Percentiles rank a stretch among this genome's conserved stretches.
Evolutionary conservation across 2,888 invertebrate species (phyloP).

Genomic region (Acanthacorydalis orientalis): DNA sequence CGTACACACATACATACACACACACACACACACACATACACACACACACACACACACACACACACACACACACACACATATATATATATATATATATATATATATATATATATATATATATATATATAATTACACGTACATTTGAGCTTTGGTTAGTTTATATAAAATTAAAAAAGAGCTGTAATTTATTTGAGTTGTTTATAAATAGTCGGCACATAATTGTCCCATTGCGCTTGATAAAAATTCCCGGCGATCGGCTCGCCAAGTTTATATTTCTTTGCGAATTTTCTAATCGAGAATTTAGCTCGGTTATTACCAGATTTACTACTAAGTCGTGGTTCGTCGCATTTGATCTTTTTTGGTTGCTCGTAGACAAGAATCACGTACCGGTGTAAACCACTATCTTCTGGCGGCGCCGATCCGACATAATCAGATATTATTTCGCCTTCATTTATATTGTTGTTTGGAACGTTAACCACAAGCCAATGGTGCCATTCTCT

Average conservation of each 20-base stretch:
- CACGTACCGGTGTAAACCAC: slow-evolving; percentile 56
- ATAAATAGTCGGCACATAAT: slow-evolving; percentile 64
- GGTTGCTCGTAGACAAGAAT: slow-evolving; percentile 34
- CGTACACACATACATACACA: too few relatives aligned
- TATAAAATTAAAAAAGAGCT: too few relatives aligned
- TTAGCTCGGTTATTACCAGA: slow-evolving; percentile 32
- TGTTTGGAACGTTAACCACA: slow-evolving; percentile 53
- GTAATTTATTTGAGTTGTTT: slow-evolving; percentile 20
- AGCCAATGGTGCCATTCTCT: slow-evolving; percentile 68
- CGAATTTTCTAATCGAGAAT: slow-evolving; percentile 50
- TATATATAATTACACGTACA: too few relatives aligned
- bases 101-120: too few relatives aligned
- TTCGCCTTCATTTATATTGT: slow-evolving; percentile 42
- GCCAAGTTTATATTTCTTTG: slow-evolving; percentile 57
- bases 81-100: too few relatives aligned
- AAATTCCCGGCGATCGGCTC: slow-evolving; percentile 67
- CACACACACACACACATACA: too few relatives aligned
- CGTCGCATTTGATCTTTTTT: slow-evolving; percentile 18
- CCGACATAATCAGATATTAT: slow-evolving; percentile 45
- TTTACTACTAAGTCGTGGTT: slow-evolving; percentile 8
- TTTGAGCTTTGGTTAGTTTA: too few relatives aligned
- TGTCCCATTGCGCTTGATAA: slow-evolving; percentile 66
- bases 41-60: too few relatives aligned
- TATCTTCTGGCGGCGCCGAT: slow-evolving; percentile 56
- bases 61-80: too few relatives aligned